Base-by-base conservation (phyloP, 1,140 invertebrate species). In the Eupristina koningsbergeri region DNA sequence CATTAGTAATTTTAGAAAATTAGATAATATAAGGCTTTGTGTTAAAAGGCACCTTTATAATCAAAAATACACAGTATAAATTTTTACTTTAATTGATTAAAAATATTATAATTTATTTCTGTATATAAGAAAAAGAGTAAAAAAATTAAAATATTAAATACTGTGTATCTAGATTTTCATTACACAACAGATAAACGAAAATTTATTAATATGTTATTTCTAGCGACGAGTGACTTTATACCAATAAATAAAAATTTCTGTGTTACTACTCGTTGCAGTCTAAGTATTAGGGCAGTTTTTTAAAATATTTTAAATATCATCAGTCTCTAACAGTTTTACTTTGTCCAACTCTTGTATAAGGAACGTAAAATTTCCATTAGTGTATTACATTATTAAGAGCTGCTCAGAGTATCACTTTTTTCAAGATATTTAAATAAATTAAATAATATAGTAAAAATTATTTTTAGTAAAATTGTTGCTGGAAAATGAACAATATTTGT, bases 251-350 rank as follows among this genome's bases (percentile, higher is more conserved):
- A 31, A 63, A 61, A 53, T 26, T 69, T 73, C 47, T 47, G 29
- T 61, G 13, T 78, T 26, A 67, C 69, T 79, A 77, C 67, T 69
- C 74, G 85, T 76, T 84, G 81, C 84, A 88, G 87, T 89, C 86
- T 88, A 88, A 86, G 82, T 89, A 88, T 85, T 89, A 89, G 89
- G 89, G 89, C 89, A 89, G 89, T 89, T 85, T 45, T 86, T 82
- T 86, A 80, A 50, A 84, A 85, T 77, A 86, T 80, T 87, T 84
- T 77, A 81, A 86, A 88, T 87, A 87, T 80, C 64, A 86, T 84
- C 85, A 88, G 84, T 85, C 84, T 85, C 78, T 83, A 86, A 86
- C 41, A 81, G 84, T 84, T 84, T 86, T 82, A 87, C 85, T 80
- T 85, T 87, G 84, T 77, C 83, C 84, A 88, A 86, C 87, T 87